Evolutionary conservation across 1,140 invertebrate genomes (phyloP), one percentile per base, ranked within the genome.

Genomic region (Maconellicoccus hirsutus): DNA sequence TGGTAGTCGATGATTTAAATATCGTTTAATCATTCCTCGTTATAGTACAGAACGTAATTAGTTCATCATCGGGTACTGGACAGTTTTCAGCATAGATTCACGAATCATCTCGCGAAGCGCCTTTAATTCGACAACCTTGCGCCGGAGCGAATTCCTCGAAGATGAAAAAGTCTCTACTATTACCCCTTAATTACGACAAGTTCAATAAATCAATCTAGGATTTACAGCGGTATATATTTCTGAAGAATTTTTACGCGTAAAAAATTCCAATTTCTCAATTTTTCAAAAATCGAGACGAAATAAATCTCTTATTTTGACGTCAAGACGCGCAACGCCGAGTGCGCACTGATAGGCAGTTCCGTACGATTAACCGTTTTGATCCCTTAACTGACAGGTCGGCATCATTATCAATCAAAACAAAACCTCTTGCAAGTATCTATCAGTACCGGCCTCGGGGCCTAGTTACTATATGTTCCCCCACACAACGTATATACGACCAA

Each of bases 331-430:
- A 33, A 33, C 29, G 29, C 12, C 10, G n/a, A 52, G 42, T 19
- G 16, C 42, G 16, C 42, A 19, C n/a, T 19, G 42, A 52, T 52
- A 52, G 42, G 42, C 42, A 52, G 42, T 16, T 16, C n/a, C n/a
- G 42, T 52, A 52, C 42, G n/a, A 52, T 52, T 52, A 52, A 52
- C 61, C 22, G 25, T 66, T 66, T 66, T 66, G 61, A 66, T 66
- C 61, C 61, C 61, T 66, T 66, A 66, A 66, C 61, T 66, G 61
- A 66, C 61, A 66, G 61, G 61, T 66, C 25, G 61, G 61, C 61
- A 66, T 66, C 25, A 66, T 66, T 66, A 66, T 66, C 61, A 66
- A 66, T 66, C 61, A 66, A 66, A 66, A 66, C 61, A 66, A 66
- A 66, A 66, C 61, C 61, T 8, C 61, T 66, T 3, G 21, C 2